Conservation (phyloP, 37 sponge, comb jelly and placozoan genomes). For the Ephydatia muelleri region DNA sequence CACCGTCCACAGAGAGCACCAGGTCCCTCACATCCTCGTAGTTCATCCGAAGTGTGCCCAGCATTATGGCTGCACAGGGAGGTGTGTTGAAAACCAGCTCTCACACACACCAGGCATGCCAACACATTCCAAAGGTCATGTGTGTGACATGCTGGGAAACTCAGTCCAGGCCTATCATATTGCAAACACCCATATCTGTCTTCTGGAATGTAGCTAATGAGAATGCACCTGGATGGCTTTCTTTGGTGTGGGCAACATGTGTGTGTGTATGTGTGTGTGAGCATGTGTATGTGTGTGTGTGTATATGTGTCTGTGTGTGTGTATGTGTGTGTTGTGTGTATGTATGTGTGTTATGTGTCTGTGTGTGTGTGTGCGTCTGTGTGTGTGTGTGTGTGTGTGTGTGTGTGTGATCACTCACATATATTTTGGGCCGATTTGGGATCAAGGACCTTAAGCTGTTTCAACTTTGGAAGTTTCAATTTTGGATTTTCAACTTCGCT, state of each 20-base stretch:
- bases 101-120: not conserved
- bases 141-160: not conserved
- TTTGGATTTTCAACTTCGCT: slow-evolving; percentile 41
- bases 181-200: too few relatives aligned
- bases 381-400: not conserved
- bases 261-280: too few relatives aligned
- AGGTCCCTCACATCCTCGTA: slow-evolving; percentile 54
- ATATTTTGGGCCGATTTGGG: slow-evolving; percentile 93
- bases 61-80: slow-evolving; percentile 58
- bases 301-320: too few relatives aligned
- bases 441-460: slow-evolving; percentile 89
- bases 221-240: too few relatives aligned
- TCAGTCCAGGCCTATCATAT: too few relatives aligned
- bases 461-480: slow-evolving; percentile 61
- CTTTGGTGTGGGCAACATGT: too few relatives aligned
- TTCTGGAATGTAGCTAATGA: too few relatives aligned
- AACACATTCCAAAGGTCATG: not conserved
- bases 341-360: not conserved
- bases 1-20: slow-evolving; percentile 68
- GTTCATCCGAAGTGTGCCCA: slow-evolving; percentile 69
- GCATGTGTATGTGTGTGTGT: too few relatives aligned
- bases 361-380: not conserved
- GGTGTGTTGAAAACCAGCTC: not conserved
- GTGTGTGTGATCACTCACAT: slow-evolving; percentile 52
- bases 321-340: slow-evolving; percentile 6